A percentile compares a stretch with the other conserved stretches of the same genome.
These are phyloP conservation scores for Gymnocypris eckloni DNA, from an alignment of 2,797 vertebrate genomes.

Conservation along the genomic window DNA sequence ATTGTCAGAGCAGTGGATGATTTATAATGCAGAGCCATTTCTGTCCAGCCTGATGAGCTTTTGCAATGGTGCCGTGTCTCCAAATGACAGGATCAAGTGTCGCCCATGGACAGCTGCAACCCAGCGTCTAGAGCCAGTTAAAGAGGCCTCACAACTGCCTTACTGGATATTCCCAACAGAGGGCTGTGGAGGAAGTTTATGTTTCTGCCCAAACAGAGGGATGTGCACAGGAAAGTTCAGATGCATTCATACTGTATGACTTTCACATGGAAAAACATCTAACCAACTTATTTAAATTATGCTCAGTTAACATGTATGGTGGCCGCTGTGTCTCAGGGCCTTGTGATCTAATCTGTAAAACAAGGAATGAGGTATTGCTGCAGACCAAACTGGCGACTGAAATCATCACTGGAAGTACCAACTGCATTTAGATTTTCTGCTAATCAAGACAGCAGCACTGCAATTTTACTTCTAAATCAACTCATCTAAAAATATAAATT, in stretches of 20 bases:
- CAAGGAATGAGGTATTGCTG: not conserved
- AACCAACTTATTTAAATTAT: slow-evolving; percentile 50
- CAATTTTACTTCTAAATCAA: not conserved
- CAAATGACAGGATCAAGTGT: slow-evolving; percentile 70
- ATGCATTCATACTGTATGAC: slow-evolving; percentile 29
- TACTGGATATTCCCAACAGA: slow-evolving; percentile 32
- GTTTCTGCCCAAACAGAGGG: slow-evolving; percentile 18
- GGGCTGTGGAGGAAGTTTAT: slow-evolving; percentile 46
- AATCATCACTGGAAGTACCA: not conserved
- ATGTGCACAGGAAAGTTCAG: not conserved
- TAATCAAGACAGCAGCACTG: not conserved
- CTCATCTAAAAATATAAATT: not conserved
- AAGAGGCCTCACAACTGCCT: slow-evolving; percentile 41
- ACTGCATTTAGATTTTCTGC: not conserved
- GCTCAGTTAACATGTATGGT: slow-evolving; percentile 57
- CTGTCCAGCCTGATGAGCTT: slow-evolving; percentile 53
- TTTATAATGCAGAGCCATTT: slow-evolving; percentile 70
- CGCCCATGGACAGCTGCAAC: slow-evolving; percentile 76
- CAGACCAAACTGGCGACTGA: not conserved
- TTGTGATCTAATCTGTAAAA: not conserved
- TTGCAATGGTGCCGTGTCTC: slow-evolving; percentile 74
- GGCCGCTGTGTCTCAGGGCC: slow-evolving; percentile 66
- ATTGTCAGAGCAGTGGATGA: slow-evolving; percentile 51
- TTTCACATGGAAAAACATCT: slow-evolving; percentile 8
- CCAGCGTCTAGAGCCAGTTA: slow-evolving; percentile 62